Percentiles rank a stretch among this genome's conserved stretches.
These are phyloP conservation scores for Thera obeliscata DNA, from an alignment of 2,888 invertebrate genomes.

Conservation along the genomic window DNA sequence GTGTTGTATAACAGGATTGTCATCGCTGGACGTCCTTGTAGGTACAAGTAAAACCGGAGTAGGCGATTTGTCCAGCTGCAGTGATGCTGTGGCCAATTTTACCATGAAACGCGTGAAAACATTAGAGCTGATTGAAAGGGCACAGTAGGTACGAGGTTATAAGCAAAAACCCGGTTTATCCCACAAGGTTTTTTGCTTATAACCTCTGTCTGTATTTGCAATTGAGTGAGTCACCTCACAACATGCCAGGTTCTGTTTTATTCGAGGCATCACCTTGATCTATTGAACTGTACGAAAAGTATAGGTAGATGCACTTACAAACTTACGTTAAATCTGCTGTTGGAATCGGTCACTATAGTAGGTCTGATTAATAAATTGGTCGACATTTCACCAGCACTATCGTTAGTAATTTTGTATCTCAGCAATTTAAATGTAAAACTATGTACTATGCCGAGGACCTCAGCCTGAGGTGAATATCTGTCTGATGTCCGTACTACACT, in stretches of 20 bases:
- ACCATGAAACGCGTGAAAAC: slow-evolving; percentile 52
- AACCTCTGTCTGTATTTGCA: slow-evolving; percentile 30
- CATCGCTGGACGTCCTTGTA: not conserved
- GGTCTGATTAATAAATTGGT: too few species aligned
- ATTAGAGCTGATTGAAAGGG: slow-evolving; percentile 48
- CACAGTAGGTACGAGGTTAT: slow-evolving; percentile 34
- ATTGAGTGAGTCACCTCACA: slow-evolving; percentile 39
- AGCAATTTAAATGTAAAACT: too few species aligned
- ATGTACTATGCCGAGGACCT: too few species aligned
- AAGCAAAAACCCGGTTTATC: slow-evolving; percentile 33
- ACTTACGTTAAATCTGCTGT: too few species aligned
- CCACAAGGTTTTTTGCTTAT: slow-evolving; percentile 41
- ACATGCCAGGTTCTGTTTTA: slow-evolving; percentile 37
- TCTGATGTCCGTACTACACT: too few species aligned
- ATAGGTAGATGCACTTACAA: not conserved
- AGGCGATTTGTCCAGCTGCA: not conserved
- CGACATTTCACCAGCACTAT: too few species aligned
- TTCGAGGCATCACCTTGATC: slow-evolving; percentile 36
- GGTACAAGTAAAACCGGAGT: too few species aligned
- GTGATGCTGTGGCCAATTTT: not conserved
- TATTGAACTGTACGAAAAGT: slow-evolving; percentile 23
- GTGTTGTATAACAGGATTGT: not conserved
- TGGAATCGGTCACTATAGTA: too few species aligned
- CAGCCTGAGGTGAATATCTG: too few species aligned
- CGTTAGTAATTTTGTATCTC: too few species aligned